phyloP scores from a whole-genome alignment of 2,113 vertebrate genomes.

The Laticauda laticaudata region DNA sequence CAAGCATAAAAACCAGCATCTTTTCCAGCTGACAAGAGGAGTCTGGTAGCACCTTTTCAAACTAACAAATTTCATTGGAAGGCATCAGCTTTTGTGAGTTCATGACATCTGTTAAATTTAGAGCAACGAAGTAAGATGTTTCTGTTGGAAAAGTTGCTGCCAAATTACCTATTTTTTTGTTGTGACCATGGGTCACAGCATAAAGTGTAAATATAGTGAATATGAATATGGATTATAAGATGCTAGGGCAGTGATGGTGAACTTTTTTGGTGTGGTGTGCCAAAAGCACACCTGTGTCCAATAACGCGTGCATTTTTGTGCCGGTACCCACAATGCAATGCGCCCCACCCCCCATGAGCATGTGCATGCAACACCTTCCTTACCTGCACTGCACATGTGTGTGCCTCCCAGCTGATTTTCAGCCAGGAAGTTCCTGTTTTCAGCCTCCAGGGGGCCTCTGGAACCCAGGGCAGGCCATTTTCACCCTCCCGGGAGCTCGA shows the following conservation, averaged over 20 bases:
- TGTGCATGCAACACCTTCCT: too few relatives aligned
- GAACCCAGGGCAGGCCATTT: too few relatives aligned
- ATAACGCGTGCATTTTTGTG: too few relatives aligned
- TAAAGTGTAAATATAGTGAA: background rate
- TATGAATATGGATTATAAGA: background rate
- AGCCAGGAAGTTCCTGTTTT: too few relatives aligned
- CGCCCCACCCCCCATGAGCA: too few relatives aligned
- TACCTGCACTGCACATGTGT: too few relatives aligned
- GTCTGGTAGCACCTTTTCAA: background rate
- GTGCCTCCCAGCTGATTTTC: too few relatives aligned
- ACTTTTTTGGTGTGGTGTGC: too few relatives aligned
- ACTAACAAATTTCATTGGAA: background rate
- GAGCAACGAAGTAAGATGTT: background rate
- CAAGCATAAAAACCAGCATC: background rate
- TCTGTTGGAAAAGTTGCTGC: background rate
- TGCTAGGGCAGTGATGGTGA: background rate
- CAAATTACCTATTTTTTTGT: background rate
- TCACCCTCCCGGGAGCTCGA: too few relatives aligned
- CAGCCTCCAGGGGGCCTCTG: too few relatives aligned
- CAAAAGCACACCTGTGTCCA: too few relatives aligned
- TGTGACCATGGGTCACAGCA: background rate
- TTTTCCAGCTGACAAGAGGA: background rate
- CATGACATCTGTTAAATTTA: background rate
- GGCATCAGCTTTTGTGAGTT: background rate
- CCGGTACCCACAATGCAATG: too few relatives aligned